Evolutionary conservation across 2,113 vertebrate genomes (phyloP).

Genomic region (Pseudopipra pipra): DNA sequence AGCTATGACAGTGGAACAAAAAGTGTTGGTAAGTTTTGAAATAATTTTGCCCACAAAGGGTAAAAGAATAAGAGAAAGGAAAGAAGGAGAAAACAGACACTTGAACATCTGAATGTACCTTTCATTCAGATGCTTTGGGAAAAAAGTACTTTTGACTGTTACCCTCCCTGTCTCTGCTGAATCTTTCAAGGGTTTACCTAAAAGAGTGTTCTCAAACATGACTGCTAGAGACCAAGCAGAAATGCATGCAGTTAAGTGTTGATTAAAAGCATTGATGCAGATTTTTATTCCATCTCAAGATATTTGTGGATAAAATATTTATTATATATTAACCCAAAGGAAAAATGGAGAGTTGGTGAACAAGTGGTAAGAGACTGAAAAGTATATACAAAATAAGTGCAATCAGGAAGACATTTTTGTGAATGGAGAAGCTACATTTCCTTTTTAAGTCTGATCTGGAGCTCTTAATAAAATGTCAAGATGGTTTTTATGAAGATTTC

Average conservation of each 20-base stretch:
- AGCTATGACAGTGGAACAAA: neutral
- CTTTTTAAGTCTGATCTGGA: neutral
- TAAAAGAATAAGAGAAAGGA: neutral
- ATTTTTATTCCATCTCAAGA: neutral
- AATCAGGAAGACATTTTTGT: neutral
- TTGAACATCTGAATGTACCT: neutral
- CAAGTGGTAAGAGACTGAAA: neutral
- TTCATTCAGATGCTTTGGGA: neutral
- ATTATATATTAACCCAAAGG: neutral
- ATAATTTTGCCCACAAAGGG: neutral
- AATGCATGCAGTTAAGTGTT: neutral
- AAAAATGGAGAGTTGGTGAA: neutral
- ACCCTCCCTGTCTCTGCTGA: neutral
- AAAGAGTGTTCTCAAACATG: neutral
- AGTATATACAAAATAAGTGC: neutral
- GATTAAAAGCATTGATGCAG: neutral
- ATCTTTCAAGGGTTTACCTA: neutral
- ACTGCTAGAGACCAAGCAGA: neutral
- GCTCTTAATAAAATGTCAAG: constrained; percentile 18
- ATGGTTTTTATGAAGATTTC: constrained; percentile 40
- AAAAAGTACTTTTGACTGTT: neutral
- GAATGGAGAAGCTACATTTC: neutral
- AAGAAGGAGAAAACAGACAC: neutral
- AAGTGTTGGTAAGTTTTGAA: neutral
- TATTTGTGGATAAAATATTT: neutral